Percentiles rank a stretch among this genome's conserved stretches.
phyloP scores from a whole-genome alignment of 2,113 vertebrate species.

The Epinephelus moara region DNA sequence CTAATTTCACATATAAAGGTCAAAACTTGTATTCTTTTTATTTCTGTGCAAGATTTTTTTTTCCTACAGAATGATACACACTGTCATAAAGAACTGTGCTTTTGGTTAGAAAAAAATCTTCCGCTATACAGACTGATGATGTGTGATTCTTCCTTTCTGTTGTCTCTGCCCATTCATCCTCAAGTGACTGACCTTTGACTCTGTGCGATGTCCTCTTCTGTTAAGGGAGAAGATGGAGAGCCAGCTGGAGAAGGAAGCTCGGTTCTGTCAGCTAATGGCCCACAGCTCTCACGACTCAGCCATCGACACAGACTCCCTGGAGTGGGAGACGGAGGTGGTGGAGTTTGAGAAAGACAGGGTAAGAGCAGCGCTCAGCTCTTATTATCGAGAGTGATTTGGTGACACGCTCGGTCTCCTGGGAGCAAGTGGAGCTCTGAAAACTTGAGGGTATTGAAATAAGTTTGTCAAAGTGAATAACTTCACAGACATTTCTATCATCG shows the following conservation, averaged over 20 bases:
- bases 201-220: slow-evolving; percentile 40
- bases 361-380: slow-evolving; percentile 46
- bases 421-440: slow-evolving; percentile 15
- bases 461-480: slow-evolving; percentile 14
- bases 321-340: slow-evolving; percentile 98
- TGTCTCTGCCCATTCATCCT: slow-evolving; percentile 19
- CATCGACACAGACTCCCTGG: slow-evolving; percentile 97
- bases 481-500: slow-evolving; percentile 21
- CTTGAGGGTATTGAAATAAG: slow-evolving; percentile 12
- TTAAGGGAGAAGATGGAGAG: slow-evolving; percentile 96
- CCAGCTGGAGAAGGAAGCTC: slow-evolving; percentile 95
- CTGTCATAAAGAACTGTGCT: neutral
- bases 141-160: neutral
- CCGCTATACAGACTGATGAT: neutral
- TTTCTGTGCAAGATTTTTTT: neutral
- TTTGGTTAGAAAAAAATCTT: neutral
- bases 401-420: slow-evolving; percentile 20
- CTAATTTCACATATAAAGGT: neutral
- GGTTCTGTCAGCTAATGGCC: slow-evolving; percentile 95
- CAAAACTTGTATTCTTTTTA: neutral
- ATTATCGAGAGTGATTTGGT: slow-evolving; percentile 36
- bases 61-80: too few species aligned
- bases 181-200: slow-evolving; percentile 45
- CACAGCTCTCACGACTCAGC: slow-evolving; percentile 98
- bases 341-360: slow-evolving; percentile 97